Conservation (phyloP, 2,797 vertebrate species). For the Clarias pachynema region DNA sequence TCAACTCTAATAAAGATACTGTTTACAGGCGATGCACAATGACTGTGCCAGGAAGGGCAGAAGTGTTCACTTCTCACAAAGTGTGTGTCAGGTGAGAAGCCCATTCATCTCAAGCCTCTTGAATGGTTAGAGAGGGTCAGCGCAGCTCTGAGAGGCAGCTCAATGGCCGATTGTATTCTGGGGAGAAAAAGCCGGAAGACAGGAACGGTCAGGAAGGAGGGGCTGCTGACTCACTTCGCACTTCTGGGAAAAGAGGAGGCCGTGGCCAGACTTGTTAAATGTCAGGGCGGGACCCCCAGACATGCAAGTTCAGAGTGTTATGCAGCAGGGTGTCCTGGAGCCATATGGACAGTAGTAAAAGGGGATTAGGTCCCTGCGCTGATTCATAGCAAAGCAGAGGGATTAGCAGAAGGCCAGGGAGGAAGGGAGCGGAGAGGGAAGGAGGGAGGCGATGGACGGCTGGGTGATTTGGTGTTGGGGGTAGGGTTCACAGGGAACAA, state of each 20-base stretch:
- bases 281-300: slow-evolving; percentile 39
- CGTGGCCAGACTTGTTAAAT: slow-evolving; percentile 32
- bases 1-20: not conserved
- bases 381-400: slow-evolving; percentile 41
- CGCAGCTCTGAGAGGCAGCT: slow-evolving; percentile 58
- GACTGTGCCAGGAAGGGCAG: slow-evolving; percentile 40
- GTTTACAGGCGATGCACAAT: slow-evolving; percentile 1
- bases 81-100: slow-evolving; percentile 60
- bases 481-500: slow-evolving; percentile 54
- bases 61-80: slow-evolving; percentile 45
- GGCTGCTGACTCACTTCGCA: slow-evolving; percentile 48
- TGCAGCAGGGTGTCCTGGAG: slow-evolving; percentile 16
- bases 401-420: slow-evolving; percentile 48
- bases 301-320: not conserved
- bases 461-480: slow-evolving; percentile 1
- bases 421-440: slow-evolving; percentile 24
- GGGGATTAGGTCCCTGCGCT: slow-evolving; percentile 40
- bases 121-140: slow-evolving; percentile 63
- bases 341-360: slow-evolving; percentile 25
- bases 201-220: slow-evolving; percentile 10
- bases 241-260: slow-evolving; percentile 44
- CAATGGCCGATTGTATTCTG: slow-evolving; percentile 37
- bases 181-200: slow-evolving; percentile 6
- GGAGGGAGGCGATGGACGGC: slow-evolving; percentile 32
- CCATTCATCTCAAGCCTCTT: slow-evolving; percentile 62